Percentiles rank a stretch among this genome's conserved stretches.
These are phyloP conservation scores for Temnothorax nylanderi DNA, from an alignment of 1,140 invertebrate species.

Conservation along the genomic window DNA sequence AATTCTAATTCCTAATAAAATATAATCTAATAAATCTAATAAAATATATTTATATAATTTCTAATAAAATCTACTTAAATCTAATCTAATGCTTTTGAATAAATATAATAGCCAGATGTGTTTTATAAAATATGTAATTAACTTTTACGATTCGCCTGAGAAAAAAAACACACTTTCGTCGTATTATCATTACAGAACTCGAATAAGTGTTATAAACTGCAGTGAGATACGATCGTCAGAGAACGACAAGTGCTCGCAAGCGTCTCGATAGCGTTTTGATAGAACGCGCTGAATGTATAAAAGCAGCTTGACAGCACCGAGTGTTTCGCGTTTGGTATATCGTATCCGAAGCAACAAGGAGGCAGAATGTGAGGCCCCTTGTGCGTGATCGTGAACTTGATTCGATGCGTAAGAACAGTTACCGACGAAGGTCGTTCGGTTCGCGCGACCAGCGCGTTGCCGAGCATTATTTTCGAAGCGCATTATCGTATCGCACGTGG, in stretches of 20 bases:
- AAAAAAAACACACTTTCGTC: background rate
- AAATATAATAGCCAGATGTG: background rate
- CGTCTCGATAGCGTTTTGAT: background rate
- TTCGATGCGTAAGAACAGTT: conserved; percentile 1
- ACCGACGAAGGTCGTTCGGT: background rate
- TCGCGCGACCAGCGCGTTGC: background rate
- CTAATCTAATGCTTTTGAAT: background rate
- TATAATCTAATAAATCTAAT: no score
- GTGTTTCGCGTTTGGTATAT: background rate
- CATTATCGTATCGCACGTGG: background rate
- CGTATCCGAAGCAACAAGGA: background rate
- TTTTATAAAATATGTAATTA: background rate
- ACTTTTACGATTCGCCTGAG: background rate
- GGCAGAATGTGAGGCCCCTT: background rate
- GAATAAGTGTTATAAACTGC: background rate
- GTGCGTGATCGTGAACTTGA: conserved; percentile 18
- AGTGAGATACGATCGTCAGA: background rate
- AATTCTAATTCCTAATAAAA: no score
- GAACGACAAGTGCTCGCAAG: background rate
- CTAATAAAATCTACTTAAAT: no score
- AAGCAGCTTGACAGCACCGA: background rate
- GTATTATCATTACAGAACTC: no score
- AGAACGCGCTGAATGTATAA: background rate
- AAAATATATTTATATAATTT: no score
- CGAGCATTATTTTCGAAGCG: background rate